Evolutionary conservation across 1,140 invertebrate species (phyloP), one percentile per base, ranked within the genome.

Genomic region (Hestina assimilis): DNA sequence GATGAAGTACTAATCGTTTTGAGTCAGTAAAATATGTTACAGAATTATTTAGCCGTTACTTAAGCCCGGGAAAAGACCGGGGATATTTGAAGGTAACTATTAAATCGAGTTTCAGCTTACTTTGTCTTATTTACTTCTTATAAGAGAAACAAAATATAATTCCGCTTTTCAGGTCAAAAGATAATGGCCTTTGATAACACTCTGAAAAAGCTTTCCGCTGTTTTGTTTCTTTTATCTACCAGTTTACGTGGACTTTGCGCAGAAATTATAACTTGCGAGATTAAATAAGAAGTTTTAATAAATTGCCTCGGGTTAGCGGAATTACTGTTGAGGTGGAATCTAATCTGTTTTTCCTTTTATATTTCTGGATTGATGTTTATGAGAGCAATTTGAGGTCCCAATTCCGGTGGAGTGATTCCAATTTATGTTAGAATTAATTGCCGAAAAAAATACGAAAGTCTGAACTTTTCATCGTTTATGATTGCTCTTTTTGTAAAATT

Each of bases 181-280:
- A 83, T 86, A 86, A 86, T 86, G 80, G 80, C 68, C 75, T 86
- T 83, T 83, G 79, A 83, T 86, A 83, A 85, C 74, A 77, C 71
- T 72, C 72, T 75, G 75, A 79, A 76, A 82, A 81, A 84, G 79
- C 80, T 86, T 84, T 86, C 81, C 83, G 78, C 75, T 84, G 78
- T 81, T 85, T 85, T 84, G 80, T 83, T 83, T 86, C 73, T 69
- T 83, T 86, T 84, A 79, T 80, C 75, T 77, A 66, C 61, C 69
- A 83, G 73, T 80, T 82, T 80, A 70, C 66, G 71, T 79, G 67
- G 81, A 81, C 71, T 79, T 69, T 67, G 72, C 72, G 70, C 72
- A 81, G 76, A 83, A 86, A 86, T 86, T 81, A 81, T 83, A 86
- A 86, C 77, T 86, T 86, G 64, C 41, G 54, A 83, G 77, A 86